Percentiles rank a stretch among this genome's conserved stretches.
These are phyloP conservation scores for Trichonephila clavipes DNA, from an alignment of 1,140 invertebrate genomes.

Conservation along the genomic window DNA sequence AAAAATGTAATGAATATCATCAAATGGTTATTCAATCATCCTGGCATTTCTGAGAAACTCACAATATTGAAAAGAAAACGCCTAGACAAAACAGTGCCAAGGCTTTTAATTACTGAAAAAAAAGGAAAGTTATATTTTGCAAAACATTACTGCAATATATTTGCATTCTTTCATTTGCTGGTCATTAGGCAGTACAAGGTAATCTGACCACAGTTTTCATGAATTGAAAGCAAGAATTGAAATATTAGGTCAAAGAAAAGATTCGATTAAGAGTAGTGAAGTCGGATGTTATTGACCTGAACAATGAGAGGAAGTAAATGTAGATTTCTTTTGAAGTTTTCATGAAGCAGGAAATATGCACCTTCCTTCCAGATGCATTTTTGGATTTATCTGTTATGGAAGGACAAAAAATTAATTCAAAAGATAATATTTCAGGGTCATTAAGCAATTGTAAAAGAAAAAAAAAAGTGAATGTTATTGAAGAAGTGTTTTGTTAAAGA, in stretches of 20 bases:
- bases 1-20: too few relatives aligned
- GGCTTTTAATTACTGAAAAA: neutral
- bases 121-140: neutral
- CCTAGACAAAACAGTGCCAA: neutral
- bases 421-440: neutral
- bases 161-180: neutral
- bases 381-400: neutral
- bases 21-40: too few relatives aligned
- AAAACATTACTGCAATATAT: neutral
- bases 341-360: constrained; percentile 2
- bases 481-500: neutral
- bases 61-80: neutral
- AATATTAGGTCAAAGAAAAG: neutral
- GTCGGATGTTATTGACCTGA: neutral
- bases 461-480: neutral
- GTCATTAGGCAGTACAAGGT: neutral
- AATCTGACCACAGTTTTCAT: neutral
- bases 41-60: too few relatives aligned
- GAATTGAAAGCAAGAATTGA: neutral
- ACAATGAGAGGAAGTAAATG: constrained; percentile 25
- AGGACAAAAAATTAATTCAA: neutral
- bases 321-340: constrained; percentile 2
- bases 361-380: constrained; percentile 4
- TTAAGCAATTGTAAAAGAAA: neutral
- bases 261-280: neutral